Conservation (phyloP, 2,797 vertebrate species). For the Momotus momota region DNA sequence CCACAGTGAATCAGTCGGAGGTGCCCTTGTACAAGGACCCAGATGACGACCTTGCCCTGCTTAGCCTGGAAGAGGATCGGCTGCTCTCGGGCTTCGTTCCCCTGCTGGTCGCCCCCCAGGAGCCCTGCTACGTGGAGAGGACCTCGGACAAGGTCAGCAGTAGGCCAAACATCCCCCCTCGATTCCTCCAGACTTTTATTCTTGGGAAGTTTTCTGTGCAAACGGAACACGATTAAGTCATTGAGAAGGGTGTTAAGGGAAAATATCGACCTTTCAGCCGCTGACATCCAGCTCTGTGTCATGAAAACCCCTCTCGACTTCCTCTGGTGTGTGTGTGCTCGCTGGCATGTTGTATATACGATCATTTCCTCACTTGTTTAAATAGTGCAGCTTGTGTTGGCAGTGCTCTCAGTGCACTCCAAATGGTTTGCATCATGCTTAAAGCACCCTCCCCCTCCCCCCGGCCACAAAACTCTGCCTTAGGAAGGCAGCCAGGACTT, state of each 20-base stretch:
- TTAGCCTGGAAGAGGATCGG: slow-evolving; percentile 86
- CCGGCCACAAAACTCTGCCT: slow-evolving; percentile 82
- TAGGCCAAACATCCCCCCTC: slow-evolving; percentile 77
- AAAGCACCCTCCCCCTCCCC: slow-evolving; percentile 88
- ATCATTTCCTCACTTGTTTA: slow-evolving; percentile 99
- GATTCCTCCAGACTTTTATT: slow-evolving; percentile 86
- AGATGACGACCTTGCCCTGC: slow-evolving; percentile 87
- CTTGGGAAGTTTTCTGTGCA: slow-evolving; percentile 93
- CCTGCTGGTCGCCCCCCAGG: slow-evolving; percentile 89
- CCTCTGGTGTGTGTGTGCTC: slow-evolving; percentile 84
- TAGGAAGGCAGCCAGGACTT: slow-evolving; percentile 83
- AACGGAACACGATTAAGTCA: slow-evolving; percentile 95
- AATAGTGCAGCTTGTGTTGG: slow-evolving; percentile 99
- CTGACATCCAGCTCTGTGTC: slow-evolving; percentile 93
- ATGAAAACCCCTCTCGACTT: slow-evolving; percentile 89
- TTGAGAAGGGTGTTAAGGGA: slow-evolving; percentile 95
- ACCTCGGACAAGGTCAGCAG: slow-evolving; percentile 90
- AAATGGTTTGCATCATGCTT: slow-evolving; percentile 99
- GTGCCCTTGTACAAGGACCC: slow-evolving; percentile 95
- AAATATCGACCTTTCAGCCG: slow-evolving; percentile 98
- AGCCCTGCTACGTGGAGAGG: slow-evolving; percentile 96
- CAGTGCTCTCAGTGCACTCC: slow-evolving; percentile 92
- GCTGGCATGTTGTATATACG: slow-evolving; percentile 98
- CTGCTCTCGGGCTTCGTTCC: slow-evolving; percentile 87
- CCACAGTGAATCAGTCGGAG: slow-evolving; percentile 92